Base-by-base conservation (phyloP, 2,888 invertebrate species). In the Trilocha varians region DNA sequence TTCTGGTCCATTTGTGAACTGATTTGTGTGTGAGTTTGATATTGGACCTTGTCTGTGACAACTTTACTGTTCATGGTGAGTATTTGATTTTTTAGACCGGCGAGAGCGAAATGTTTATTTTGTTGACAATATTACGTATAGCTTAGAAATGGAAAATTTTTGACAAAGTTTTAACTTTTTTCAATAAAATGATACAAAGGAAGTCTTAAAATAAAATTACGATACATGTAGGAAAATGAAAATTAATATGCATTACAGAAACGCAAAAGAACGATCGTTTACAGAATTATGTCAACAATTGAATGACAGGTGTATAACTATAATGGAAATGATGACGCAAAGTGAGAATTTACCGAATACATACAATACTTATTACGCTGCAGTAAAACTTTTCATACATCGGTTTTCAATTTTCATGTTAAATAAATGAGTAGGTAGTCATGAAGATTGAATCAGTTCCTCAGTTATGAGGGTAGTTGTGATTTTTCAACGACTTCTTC, bases 1-100 rank as follows among this genome's bases (percentile, higher is more conserved):
- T 48, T 52, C 48, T 50, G 50, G 47, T 46, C 50, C 52, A 53
- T 50, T 49, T 53, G 64, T 68, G 65, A 54, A 60, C 55, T 43
- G 52, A 51, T 56, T 62, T 51, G 67, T 70, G 68, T 66, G 71
- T 78, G 74, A 61, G 66, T 70, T 68, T 63, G 53, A 52, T 46
- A 32, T 38, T 43, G n/a, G 36, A 38, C 39, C 34, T 52, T 45
- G 46, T 44, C 52, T 55, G 69, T 65, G 60, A 40, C 43, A 41
- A 43, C 44, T 52, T 51, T 55, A 46, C 44, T 48, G 46, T 49
- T 48, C 57, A 54, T 49, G 68, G 78, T 78, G 52, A 77, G 77
- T 74, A 49, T 40, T 45, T 48, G 36, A 45, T 54, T 63, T 59
- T 60, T 60, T 52, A 51, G 53, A 56, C 46, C 40, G 41, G 47